These are phyloP conservation scores for Scaptomyza hsui DNA, from an alignment of 1,140 invertebrate genomes.

Conservation along the genomic window DNA sequence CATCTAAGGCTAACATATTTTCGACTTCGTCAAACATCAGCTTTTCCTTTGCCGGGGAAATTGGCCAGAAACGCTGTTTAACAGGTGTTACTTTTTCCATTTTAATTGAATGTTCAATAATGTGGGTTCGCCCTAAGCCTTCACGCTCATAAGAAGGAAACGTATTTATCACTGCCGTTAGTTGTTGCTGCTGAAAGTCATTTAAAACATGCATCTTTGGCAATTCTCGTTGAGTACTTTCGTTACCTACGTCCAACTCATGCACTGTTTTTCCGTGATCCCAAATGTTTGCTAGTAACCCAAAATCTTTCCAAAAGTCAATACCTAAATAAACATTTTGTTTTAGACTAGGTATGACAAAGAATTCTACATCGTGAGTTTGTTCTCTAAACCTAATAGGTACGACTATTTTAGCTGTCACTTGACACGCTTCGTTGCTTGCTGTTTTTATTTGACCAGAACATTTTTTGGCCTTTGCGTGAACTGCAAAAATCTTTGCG, in stretches of 20 bases:
- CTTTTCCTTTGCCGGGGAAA: constrained; percentile 29
- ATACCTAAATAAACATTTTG: background rate
- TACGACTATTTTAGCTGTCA: background rate
- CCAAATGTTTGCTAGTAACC: too few species aligned
- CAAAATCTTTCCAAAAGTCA: background rate
- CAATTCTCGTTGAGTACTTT: background rate
- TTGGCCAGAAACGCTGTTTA: constrained; percentile 17
- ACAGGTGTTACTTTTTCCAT: constrained; percentile 18
- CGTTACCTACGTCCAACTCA: background rate
- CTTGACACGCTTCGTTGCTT: too few species aligned
- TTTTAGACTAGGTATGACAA: background rate
- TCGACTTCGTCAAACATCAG: constrained; percentile 21
- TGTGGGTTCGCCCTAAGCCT: constrained; percentile 22
- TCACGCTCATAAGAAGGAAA: constrained; percentile 18
- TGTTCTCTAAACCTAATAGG: background rate
- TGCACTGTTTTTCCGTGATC: too few species aligned
- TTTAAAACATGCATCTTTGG: background rate
- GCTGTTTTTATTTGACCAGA: too few species aligned
- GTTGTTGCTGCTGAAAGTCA: background rate
- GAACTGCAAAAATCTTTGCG: too few species aligned
- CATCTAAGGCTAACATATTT: background rate
- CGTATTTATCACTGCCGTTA: background rate
- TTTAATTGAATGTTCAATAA: constrained; percentile 23
- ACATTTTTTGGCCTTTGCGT: too few species aligned
- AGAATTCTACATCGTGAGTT: background rate